Base-by-base conservation (phyloP, 2,113 vertebrate genomes). In the Rhabdomys dilectus region DNA sequence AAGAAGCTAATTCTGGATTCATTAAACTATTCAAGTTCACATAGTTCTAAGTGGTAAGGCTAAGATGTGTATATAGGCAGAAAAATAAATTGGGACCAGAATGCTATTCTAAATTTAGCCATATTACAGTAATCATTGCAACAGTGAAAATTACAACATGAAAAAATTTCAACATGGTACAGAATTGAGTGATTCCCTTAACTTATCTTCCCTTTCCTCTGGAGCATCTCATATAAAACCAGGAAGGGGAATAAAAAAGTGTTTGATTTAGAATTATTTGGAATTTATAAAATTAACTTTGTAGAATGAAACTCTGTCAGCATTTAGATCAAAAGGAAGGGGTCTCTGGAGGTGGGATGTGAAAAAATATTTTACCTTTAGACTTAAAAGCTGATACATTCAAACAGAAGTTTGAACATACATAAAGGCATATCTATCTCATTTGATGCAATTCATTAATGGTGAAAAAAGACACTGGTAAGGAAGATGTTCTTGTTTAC, bases 201-300 rank as follows among this genome's bases (percentile, higher is more conserved):
- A 82, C 1, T 2, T 1, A 1, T 92, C 29, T 77, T 80, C 88
- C 89, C 36, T 96, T 98, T 97, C 97, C 97, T 97, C 95, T 90
- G 66, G 91, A 53, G 48, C 95, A 98, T 96, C 98, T 84, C 92
- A 96, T 97, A 97, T 88, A 91, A 97, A 98, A 97, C 94, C 1
- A 21, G 97, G 93, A 97, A 97, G 98, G 95, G 45, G 73, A 97
- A 96, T 97, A 98, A 97, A 96, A 91, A 98, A 97, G 93, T 29
- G 3, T 62, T 62, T 62, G 58, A 91, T 96, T 98, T 97, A 96
- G 39, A 98, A 77, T 96, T 98, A 93, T 95, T 97, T 97, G 92
- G 77, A 97, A 93, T n/a, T 94, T 91, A 96, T 80, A 91, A 98
- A 98, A 98, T 98, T 98, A 97, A 82, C 95, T 98, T 98, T 98